These are phyloP conservation scores for Pipistrellus nathusii DNA, from an alignment of 2,797 vertebrate species.

Conservation along the genomic window DNA sequence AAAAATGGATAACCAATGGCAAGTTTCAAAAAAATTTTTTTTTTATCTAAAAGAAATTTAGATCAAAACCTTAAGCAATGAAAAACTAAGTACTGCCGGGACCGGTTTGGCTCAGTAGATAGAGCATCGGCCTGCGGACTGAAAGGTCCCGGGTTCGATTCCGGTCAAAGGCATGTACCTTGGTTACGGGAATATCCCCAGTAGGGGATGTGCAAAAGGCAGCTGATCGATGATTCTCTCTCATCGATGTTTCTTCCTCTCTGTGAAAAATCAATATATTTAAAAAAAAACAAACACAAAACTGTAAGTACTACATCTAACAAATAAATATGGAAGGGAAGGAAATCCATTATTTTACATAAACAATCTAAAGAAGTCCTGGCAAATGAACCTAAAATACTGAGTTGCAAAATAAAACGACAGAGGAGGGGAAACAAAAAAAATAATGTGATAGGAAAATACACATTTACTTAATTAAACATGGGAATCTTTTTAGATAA, in stretches of 20 bases:
- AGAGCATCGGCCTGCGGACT: too few relatives aligned
- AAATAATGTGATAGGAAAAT: conserved; percentile 12
- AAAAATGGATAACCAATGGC: conserved; percentile 39
- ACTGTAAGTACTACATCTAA: neutral
- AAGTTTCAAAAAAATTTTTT: conserved; percentile 56
- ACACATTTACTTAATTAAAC: conserved; percentile 56
- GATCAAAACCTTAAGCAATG: conserved; percentile 46
- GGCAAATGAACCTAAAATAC: conserved; percentile 48
- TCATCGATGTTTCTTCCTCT: too few relatives aligned
- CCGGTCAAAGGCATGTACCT: too few relatives aligned
- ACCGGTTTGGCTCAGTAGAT: too few relatives aligned
- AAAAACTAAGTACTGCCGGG: neutral
- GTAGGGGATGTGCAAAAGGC: too few relatives aligned
- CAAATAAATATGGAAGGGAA: conserved; percentile 28
- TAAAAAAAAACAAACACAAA: neutral
- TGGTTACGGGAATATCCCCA: too few relatives aligned
- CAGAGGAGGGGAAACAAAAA: neutral
- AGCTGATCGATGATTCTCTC: too few relatives aligned
- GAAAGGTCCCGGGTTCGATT: too few relatives aligned
- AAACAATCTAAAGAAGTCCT: conserved; percentile 58
- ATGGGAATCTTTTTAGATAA: neutral
- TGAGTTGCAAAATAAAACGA: conserved; percentile 56
- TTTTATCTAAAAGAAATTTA: neutral
- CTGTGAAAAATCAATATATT: too few relatives aligned
- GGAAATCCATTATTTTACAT: conserved; percentile 26